These are phyloP conservation scores for Paracyprichromis sp. DNA, from an alignment of 2,113 vertebrate species.

Conservation along the genomic window DNA sequence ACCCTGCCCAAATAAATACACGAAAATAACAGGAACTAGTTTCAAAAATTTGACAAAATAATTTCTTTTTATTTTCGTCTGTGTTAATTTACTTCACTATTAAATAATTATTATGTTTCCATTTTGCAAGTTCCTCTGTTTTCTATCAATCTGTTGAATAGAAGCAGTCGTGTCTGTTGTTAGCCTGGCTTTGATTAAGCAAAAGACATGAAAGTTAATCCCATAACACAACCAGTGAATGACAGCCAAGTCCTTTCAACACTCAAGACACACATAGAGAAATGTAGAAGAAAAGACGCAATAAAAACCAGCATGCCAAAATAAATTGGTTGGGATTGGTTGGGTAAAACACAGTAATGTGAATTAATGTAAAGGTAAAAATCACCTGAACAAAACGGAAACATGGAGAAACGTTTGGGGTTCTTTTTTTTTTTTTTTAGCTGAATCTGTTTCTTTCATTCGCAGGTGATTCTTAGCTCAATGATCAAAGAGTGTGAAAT, in stretches of 20 bases:
- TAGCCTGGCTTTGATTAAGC: neutral
- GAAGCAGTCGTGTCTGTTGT: neutral
- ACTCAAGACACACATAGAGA: neutral
- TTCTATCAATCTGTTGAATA: neutral
- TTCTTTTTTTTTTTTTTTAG: neutral
- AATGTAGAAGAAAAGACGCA: neutral
- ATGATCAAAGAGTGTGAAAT: constrained; percentile 99
- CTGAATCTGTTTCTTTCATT: neutral
- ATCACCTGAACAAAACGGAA: neutral
- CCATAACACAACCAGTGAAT: neutral
- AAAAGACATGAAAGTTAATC: neutral
- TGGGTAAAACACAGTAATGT: neutral
- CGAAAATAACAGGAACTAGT: neutral
- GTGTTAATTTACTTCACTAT: neutral
- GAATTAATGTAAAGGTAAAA: neutral
- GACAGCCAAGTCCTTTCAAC: neutral
- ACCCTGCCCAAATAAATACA: neutral
- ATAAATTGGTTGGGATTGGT: neutral
- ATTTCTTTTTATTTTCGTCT: neutral
- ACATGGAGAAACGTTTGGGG: neutral
- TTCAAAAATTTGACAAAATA: neutral
- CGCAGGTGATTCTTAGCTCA: constrained; percentile 94
- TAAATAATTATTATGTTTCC: neutral
- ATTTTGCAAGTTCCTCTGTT: neutral
- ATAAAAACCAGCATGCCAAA: neutral